Evolutionary conservation across 2,797 vertebrate genomes (phyloP).

Genomic region (Enteromius radiatus): DNA sequence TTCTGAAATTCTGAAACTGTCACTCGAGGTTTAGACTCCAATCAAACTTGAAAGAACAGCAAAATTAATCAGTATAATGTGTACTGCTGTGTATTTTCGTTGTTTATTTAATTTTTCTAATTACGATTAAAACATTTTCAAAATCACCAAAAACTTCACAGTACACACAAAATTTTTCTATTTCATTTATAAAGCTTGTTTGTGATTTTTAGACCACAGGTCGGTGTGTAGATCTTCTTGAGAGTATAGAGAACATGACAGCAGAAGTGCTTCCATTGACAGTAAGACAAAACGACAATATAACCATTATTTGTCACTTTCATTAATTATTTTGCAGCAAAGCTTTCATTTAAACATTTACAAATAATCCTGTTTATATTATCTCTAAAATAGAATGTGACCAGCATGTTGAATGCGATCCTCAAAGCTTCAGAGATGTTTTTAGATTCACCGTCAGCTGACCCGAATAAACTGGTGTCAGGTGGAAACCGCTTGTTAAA

Average conservation of each 20-base stretch:
- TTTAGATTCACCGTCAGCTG: neutral
- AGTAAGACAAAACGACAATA: neutral
- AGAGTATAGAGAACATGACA: conserved; percentile 1
- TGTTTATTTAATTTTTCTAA: no score
- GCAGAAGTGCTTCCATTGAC: neutral
- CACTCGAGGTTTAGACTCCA: no score
- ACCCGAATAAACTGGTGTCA: neutral
- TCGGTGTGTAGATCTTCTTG: neutral
- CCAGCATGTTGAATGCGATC: neutral
- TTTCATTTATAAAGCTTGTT: neutral
- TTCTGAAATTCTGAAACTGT: no score
- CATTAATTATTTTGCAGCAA: neutral
- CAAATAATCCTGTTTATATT: neutral
- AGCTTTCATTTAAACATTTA: neutral
- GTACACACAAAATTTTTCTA: neutral
- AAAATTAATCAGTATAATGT: no score
- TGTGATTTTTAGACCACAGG: neutral
- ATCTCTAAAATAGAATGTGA: conserved; percentile 1
- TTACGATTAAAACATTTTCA: neutral
- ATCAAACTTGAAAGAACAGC: no score
- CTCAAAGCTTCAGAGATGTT: neutral
- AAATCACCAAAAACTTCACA: neutral
- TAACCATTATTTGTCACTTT: neutral
- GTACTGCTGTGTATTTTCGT: no score
- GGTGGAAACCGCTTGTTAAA: conserved; percentile 1